Evolutionary conservation across 2,888 invertebrate species (phyloP).

Genomic region (Bellardia bayeri): DNA sequence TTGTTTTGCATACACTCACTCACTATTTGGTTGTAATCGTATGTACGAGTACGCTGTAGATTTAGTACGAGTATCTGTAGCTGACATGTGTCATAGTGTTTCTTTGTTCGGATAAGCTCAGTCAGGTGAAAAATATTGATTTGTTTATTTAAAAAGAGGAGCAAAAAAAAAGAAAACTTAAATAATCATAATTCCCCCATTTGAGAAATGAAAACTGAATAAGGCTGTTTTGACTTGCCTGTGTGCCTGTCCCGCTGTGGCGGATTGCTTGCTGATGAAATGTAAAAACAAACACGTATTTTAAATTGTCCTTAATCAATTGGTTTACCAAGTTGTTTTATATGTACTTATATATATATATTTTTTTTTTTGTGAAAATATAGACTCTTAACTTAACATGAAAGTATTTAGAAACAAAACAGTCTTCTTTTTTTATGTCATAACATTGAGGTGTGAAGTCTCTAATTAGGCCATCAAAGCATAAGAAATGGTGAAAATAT

Average conservation of each 20-base stretch:
- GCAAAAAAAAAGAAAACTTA: neutral
- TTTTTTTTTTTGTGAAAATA: neutral
- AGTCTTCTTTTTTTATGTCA: neutral
- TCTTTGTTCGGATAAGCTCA: constrained; percentile 48
- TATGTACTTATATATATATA: neutral
- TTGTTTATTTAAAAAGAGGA: constrained; percentile 51
- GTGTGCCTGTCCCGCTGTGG: neutral
- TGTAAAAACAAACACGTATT: neutral
- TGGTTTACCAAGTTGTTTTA: neutral
- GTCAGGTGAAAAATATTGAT: constrained; percentile 69
- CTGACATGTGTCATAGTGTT: constrained; percentile 59
- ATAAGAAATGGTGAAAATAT: too few relatives aligned
- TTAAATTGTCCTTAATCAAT: constrained; percentile 28
- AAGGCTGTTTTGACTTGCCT: neutral
- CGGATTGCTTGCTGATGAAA: neutral
- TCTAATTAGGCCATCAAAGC: neutral
- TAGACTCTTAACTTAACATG: neutral
- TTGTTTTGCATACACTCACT: constrained; percentile 14
- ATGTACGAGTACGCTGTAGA: constrained; percentile 15
- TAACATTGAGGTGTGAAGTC: neutral
- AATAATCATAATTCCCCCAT: constrained; percentile 8
- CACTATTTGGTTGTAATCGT: neutral
- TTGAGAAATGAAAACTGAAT: neutral
- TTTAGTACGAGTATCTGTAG: constrained; percentile 48
- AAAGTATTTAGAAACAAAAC: neutral